phyloP scores from a whole-genome alignment of 1,140 invertebrate species.

The Pseudoatta argentina region DNA sequence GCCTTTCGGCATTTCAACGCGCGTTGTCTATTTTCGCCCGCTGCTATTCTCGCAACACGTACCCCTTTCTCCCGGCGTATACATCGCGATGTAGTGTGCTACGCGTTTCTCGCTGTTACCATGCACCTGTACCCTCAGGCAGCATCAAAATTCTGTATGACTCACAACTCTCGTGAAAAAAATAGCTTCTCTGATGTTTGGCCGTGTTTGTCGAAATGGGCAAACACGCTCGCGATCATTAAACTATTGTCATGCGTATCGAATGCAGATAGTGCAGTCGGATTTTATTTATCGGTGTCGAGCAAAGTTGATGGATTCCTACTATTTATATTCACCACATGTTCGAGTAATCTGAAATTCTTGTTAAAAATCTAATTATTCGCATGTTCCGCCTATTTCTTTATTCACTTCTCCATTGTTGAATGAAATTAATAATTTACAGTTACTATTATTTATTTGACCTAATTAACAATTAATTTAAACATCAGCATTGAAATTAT shows the following conservation, averaged over 20 bases:
- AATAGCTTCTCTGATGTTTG: slow-evolving; percentile 54
- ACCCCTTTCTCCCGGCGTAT: background rate
- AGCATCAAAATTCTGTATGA: slow-evolving; percentile 55
- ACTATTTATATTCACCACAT: slow-evolving; percentile 20
- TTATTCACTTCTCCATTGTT: no score
- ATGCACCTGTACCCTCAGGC: slow-evolving; percentile 57
- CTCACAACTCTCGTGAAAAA: slow-evolving; percentile 46
- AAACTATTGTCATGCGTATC: slow-evolving; percentile 61
- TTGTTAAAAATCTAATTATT: slow-evolving; percentile 35
- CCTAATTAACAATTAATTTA: slow-evolving; percentile 16
- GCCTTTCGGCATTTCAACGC: slow-evolving; percentile 65
- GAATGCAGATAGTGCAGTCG: slow-evolving; percentile 44
- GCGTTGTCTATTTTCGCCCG: slow-evolving; percentile 67
- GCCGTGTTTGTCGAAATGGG: slow-evolving; percentile 43
- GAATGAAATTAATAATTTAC: slow-evolving; percentile 23
- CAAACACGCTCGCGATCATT: slow-evolving; percentile 47
- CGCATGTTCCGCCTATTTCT: background rate
- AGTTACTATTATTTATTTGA: background rate
- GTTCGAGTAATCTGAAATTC: slow-evolving; percentile 1
- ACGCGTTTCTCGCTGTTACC: slow-evolving; percentile 38
- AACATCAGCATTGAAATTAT: slow-evolving; percentile 21
- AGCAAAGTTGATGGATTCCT: background rate
- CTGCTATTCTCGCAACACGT: slow-evolving; percentile 66
- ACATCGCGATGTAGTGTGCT: background rate
- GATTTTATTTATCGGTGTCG: slow-evolving; percentile 52